Percentiles rank a stretch among this genome's conserved stretches.
Evolutionary conservation across 2,113 vertebrate genomes (phyloP).

Genomic region (Odobenus rosmarus): DNA sequence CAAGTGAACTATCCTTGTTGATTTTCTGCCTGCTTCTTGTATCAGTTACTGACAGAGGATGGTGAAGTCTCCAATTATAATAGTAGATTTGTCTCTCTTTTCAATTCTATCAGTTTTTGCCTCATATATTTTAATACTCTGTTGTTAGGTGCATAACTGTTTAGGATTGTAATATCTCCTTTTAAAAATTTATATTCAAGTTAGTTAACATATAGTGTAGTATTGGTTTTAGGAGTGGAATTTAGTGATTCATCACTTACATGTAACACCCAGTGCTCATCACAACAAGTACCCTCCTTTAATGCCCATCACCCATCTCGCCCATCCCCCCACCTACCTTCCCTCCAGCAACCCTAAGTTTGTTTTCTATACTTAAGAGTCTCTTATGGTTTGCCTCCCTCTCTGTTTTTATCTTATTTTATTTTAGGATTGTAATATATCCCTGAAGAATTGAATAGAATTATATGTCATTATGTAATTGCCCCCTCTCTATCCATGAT

Average conservation of each 20-base stretch:
- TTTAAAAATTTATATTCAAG: not conserved
- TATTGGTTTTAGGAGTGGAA: not conserved
- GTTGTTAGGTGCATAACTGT: not conserved
- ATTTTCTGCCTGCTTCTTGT: not conserved
- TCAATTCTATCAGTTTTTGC: not conserved
- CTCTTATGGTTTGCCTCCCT: not conserved
- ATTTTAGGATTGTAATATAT: not conserved
- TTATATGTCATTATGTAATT: not conserved
- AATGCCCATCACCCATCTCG: not conserved
- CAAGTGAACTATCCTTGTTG: not conserved
- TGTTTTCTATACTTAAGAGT: not conserved
- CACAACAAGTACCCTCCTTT: not conserved
- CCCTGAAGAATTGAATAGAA: not conserved
- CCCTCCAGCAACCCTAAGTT: not conserved
- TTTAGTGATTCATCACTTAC: not conserved
- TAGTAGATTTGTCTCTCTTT: not conserved
- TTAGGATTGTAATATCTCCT: not conserved
- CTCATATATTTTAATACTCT: not conserved
- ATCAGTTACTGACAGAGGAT: not conserved
- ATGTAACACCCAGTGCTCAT: not conserved
- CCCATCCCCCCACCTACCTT: not conserved
- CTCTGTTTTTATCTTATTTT: not conserved
- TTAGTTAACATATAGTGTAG: not conserved
- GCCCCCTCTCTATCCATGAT: not conserved
- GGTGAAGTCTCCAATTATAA: not conserved